Conservation (phyloP, 2,113 vertebrate species). For the Equus przewalskii region DNA sequence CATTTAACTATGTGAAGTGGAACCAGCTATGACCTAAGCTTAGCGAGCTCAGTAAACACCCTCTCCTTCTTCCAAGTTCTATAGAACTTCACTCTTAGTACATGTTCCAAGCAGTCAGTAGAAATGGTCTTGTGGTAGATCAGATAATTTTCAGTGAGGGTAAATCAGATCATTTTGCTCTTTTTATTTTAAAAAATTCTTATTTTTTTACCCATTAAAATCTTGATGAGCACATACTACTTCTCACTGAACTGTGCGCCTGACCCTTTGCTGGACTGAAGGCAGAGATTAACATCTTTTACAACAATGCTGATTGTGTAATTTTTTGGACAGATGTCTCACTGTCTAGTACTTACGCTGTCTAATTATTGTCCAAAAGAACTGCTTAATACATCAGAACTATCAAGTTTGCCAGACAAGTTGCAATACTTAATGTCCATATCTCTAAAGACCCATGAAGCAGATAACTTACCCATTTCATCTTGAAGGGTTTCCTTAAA, state of each 20-base stretch:
- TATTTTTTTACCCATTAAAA: conserved; percentile 6
- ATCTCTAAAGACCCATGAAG: conserved; percentile 51
- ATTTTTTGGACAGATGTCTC: background rate
- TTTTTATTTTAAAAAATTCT: conserved; percentile 32
- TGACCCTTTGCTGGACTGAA: background rate
- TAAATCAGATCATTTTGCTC: conserved; percentile 31
- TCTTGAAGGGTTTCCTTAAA: conserved; percentile 38
- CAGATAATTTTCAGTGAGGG: background rate
- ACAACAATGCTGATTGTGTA: background rate
- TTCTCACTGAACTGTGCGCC: background rate
- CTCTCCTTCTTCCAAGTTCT: background rate
- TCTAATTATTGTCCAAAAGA: conserved; percentile 13
- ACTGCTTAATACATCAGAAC: background rate
- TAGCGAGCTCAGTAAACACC: background rate
- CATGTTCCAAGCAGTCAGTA: background rate
- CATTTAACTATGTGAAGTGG: conserved; percentile 44
- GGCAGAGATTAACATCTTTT: background rate
- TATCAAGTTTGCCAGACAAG: background rate
- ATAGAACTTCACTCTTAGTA: background rate
- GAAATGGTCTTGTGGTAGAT: background rate
- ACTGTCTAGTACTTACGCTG: background rate
- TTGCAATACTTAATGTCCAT: background rate
- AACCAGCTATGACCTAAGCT: conserved; percentile 61
- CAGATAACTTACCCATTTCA: conserved; percentile 11
- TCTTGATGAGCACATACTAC: background rate